Evolutionary conservation across 2,113 vertebrate species (phyloP), one percentile per base, ranked within the genome.

Genomic region (Seriola rivoliana): DNA sequence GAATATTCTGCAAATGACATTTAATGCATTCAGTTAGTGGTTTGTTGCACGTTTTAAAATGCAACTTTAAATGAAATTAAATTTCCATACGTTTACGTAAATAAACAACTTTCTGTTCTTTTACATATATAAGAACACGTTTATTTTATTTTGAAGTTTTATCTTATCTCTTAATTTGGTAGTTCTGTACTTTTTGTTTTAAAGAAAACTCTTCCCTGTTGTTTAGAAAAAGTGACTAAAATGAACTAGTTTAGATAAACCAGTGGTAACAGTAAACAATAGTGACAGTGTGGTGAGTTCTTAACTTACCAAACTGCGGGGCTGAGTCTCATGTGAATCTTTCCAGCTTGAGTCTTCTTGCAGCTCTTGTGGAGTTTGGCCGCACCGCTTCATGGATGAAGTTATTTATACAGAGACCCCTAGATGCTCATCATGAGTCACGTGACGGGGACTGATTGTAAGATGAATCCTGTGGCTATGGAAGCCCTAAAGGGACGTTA

Each of bases 401-500:
- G 40, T 69, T 57, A 77, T 89, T 95, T 95, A 94, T 94, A 93
- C 82, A 81, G 32, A 73, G 66, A 69, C 34, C 14, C 29, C 25
- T 38, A 21, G 36, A 60, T 63, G 59, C 78, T 88, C 89, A 84
- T 65, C 81, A 21, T 21, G 44, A 78, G 80, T 91, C 90, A 93
- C 74, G 59, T 92, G 89, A 78, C 6, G 0, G 29, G 60, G 87
- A n/a, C 62, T 38, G 86, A 54, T 32, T 64, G 80, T 76, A 75
- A 80, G 38, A 81, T 5, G 82, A 88, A 32, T 10, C 65, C 65
- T 65, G 8, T 8, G 57, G 4, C 42, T 78, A 40, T 58, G 66
- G 73, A 84, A 65, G 66, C 44, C 82, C 76, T 42, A 36, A 57
- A 23, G 71, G 65, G 55, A 54, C 32, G 6, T 36, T 6, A 19